Evolutionary conservation across 2,888 invertebrate species (phyloP).

Genomic region (Scaptomyza flava): DNA sequence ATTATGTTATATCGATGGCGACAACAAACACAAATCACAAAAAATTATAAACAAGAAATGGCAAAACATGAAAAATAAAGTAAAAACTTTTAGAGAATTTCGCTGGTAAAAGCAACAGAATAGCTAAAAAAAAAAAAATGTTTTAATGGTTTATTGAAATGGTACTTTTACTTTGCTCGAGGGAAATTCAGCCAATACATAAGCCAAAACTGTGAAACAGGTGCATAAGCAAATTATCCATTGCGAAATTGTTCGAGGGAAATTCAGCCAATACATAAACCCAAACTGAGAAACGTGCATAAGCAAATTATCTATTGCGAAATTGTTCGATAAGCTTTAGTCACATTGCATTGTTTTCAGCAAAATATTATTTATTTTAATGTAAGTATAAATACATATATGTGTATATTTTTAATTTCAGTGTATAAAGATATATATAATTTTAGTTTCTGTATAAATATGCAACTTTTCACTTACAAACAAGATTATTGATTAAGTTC

Average conservation of each 20-base stretch:
- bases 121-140: constrained; percentile 54
- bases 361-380: constrained; percentile 13
- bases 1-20: constrained; percentile 49
- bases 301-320: neutral
- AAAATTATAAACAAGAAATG: constrained; percentile 60
- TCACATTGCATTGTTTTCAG: no score
- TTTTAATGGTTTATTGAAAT: constrained; percentile 5
- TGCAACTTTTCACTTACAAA: constrained; percentile 64
- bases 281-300: neutral
- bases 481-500: constrained; percentile 57
- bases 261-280: neutral
- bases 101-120: constrained; percentile 78
- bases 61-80: constrained; percentile 67
- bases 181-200: neutral
- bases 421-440: constrained; percentile 56
- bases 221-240: neutral
- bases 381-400: constrained; percentile 41
- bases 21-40: constrained; percentile 58
- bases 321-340: neutral
- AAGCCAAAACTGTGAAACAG: neutral
- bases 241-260: neutral
- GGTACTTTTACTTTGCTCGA: neutral
- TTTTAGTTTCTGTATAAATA: constrained; percentile 57
- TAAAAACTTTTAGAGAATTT: constrained; percentile 78
- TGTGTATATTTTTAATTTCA: constrained; percentile 45